Evolutionary conservation across 2,797 vertebrate genomes (phyloP).

Genomic region (Acanthiza pusilla): DNA sequence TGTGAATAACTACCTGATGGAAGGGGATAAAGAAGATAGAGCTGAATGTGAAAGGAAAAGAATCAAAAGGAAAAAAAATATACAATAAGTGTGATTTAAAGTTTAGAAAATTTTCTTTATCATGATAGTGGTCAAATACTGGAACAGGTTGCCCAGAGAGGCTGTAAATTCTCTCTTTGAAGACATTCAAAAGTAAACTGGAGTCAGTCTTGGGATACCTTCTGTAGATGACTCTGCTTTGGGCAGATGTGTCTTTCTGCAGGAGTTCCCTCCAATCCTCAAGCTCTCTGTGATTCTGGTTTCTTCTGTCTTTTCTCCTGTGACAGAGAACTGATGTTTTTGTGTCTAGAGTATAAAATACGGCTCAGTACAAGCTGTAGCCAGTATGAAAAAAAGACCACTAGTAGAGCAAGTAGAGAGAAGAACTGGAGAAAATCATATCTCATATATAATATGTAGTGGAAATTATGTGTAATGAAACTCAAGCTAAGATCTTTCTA

Average conservation of each 20-base stretch:
- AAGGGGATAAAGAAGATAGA: not conserved
- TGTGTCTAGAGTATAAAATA: not conserved
- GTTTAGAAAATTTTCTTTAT: not conserved
- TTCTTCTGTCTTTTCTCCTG: not conserved
- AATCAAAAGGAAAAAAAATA: not conserved
- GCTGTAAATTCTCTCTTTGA: not conserved
- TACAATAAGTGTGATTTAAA: not conserved
- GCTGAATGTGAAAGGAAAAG: not conserved
- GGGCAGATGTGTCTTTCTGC: not conserved
- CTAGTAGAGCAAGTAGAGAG: not conserved
- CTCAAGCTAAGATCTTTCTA: not conserved
- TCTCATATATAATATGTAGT: not conserved
- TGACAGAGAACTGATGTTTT: not conserved
- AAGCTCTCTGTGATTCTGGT: not conserved
- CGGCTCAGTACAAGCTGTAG: fast-evolving
- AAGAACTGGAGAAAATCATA: not conserved
- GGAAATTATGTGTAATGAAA: not conserved
- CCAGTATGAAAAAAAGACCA: not conserved
- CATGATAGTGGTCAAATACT: not conserved
- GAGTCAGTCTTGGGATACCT: not conserved
- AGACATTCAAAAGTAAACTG: not conserved
- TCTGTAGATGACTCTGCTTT: not conserved
- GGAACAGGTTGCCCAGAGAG: too few species aligned
- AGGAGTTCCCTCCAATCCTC: not conserved
- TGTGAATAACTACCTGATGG: not conserved